These are phyloP conservation scores for Tricholaema leucomelas DNA, from an alignment of 2,113 vertebrate species.

Conservation along the genomic window DNA sequence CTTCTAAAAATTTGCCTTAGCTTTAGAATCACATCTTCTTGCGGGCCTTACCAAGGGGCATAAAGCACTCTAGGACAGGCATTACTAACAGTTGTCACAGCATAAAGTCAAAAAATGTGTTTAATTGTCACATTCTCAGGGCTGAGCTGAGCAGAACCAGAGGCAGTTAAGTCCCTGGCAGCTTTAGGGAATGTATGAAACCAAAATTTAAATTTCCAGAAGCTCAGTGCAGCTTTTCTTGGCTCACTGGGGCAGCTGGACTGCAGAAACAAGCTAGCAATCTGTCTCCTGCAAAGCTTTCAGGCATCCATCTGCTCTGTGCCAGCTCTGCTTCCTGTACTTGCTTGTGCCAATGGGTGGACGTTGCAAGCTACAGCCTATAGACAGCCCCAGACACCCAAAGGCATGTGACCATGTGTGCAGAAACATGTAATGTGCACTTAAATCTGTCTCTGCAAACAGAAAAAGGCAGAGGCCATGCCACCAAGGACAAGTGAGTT, in stretches of 20 bases:
- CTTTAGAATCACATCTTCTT: background rate
- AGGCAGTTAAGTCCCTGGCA: background rate
- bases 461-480: background rate
- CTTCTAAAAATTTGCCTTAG: background rate
- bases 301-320: background rate
- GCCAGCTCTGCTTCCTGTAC: background rate
- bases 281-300: background rate
- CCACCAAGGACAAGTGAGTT: background rate
- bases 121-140: background rate
- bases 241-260: background rate
- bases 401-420: background rate
- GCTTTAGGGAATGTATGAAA: background rate
- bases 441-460: background rate
- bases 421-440: rapidly evolving
- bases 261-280: background rate
- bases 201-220: background rate
- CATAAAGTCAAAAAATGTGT: background rate
- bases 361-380: background rate
- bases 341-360: background rate
- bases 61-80: background rate
- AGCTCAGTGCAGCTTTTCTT: background rate
- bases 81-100: background rate
- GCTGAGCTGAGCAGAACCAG: background rate
- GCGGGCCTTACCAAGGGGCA: background rate
- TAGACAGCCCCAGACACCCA: background rate